These are phyloP conservation scores for Eulimnadia texana DNA, from an alignment of 1,140 invertebrate genomes.

Conservation along the genomic window DNA sequence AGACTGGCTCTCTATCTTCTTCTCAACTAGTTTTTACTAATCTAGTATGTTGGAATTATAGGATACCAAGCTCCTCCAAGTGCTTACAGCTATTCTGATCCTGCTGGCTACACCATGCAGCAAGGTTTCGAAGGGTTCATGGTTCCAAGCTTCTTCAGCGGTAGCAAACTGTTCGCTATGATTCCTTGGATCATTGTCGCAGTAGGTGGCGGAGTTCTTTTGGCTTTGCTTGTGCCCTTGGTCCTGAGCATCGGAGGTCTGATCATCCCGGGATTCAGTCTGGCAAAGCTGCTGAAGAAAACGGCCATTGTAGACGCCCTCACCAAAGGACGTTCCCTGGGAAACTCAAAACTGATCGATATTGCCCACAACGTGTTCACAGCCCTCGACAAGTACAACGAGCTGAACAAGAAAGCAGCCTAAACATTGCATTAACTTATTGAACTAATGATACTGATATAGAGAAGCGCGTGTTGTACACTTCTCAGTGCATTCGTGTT, in stretches of 20 bases:
- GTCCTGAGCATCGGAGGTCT: background rate
- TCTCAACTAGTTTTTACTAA: too few species aligned
- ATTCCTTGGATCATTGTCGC: background rate
- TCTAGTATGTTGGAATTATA: background rate
- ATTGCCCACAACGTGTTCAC: background rate
- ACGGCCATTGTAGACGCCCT: background rate
- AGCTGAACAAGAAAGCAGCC: background rate
- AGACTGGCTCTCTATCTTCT: too few species aligned
- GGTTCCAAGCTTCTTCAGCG: background rate
- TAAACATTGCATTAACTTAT: too few species aligned
- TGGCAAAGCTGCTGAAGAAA: background rate
- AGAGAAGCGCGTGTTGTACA: too few species aligned
- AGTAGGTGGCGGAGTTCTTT: background rate
- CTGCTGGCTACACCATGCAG: constrained; percentile 11
- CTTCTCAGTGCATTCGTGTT: too few species aligned
- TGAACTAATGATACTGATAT: too few species aligned
- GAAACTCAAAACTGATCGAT: background rate
- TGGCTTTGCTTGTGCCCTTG: background rate
- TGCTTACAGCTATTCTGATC: background rate
- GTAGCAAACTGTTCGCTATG: background rate
- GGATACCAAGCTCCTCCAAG: background rate
- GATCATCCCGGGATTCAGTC: background rate
- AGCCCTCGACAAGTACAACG: background rate
- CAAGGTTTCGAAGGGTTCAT: constrained; percentile 8
- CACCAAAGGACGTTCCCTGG: background rate